These are phyloP conservation scores for Spilosoma lubricipeda DNA, from an alignment of 2,888 invertebrate genomes.

Conservation along the genomic window DNA sequence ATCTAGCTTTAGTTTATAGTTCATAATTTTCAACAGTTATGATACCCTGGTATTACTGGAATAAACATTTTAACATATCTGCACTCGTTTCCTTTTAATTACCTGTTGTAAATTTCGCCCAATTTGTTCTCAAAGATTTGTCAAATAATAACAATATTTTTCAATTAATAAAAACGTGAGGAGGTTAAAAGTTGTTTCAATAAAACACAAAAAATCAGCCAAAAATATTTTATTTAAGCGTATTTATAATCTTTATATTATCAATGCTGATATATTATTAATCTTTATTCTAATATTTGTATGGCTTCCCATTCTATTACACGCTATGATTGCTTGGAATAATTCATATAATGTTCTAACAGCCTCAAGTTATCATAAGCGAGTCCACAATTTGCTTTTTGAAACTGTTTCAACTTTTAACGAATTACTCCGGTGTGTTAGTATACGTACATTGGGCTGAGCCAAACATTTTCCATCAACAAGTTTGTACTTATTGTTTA, in stretches of 20 bases:
- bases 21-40: neutral
- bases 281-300: slow-evolving; percentile 82
- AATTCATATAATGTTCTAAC: slow-evolving; percentile 68
- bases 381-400: slow-evolving; percentile 25
- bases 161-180: slow-evolving; percentile 34
- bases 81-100: neutral
- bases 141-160: neutral
- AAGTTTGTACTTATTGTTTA: slow-evolving; percentile 79
- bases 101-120: neutral
- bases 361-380: slow-evolving; percentile 42
- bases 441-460: slow-evolving; percentile 75
- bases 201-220: slow-evolving; percentile 79
- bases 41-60: slow-evolving; percentile 4
- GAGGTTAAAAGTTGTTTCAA: slow-evolving; percentile 35
- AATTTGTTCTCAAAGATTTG: neutral
- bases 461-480: slow-evolving; percentile 70
- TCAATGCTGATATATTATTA: slow-evolving; percentile 86
- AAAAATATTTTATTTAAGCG: slow-evolving; percentile 87
- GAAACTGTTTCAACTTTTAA: slow-evolving; percentile 65
- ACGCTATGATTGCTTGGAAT: slow-evolving; percentile 65
- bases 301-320: slow-evolving; percentile 79
- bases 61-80: neutral
- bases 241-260: slow-evolving; percentile 86
- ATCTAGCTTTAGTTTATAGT: slow-evolving; percentile 31
- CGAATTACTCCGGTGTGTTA: slow-evolving; percentile 67